A percentile compares a stretch with the other conserved stretches of the same genome.
These are phyloP conservation scores for Sipha flava DNA, from an alignment of 1,140 invertebrate species.

Conservation along the genomic window DNA sequence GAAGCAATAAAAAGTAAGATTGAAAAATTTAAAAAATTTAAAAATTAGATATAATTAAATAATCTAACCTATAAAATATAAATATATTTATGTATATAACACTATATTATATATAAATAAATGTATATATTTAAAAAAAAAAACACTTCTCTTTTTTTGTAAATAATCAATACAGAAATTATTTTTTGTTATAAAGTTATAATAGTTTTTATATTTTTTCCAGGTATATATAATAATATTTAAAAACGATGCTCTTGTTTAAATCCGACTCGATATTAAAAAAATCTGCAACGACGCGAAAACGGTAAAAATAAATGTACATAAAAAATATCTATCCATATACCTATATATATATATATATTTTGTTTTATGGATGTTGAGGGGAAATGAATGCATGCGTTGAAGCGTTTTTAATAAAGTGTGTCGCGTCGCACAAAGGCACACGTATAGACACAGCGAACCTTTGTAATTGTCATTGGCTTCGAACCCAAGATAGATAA, in stretches of 20 bases:
- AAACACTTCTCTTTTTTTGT: no score
- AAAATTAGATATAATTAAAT: no score
- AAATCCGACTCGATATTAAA: conserved; percentile 1
- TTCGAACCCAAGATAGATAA: not conserved
- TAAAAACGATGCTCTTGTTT: not conserved
- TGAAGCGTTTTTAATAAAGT: conserved; percentile 27
- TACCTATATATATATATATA: not conserved
- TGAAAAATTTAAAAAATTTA: no score
- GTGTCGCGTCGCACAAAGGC: not conserved
- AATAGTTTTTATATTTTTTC: no score
- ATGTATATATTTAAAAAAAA: no score
- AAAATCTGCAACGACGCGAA: not conserved
- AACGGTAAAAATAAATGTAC: not conserved
- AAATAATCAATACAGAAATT: no score
- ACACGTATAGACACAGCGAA: conserved; percentile 6
- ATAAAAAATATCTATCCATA: not conserved
- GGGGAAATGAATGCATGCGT: not conserved
- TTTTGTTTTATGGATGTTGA: not conserved
- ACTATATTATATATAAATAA: no score
- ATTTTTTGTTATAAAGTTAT: no score
- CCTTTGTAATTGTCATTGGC: conserved; percentile 30
- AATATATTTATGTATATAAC: no score
- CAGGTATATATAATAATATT: not conserved
- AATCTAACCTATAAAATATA: no score
- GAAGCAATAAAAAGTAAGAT: no score